These are phyloP conservation scores for Salarias fasciatus DNA, from an alignment of 2,797 vertebrate species.

Conservation along the genomic window DNA sequence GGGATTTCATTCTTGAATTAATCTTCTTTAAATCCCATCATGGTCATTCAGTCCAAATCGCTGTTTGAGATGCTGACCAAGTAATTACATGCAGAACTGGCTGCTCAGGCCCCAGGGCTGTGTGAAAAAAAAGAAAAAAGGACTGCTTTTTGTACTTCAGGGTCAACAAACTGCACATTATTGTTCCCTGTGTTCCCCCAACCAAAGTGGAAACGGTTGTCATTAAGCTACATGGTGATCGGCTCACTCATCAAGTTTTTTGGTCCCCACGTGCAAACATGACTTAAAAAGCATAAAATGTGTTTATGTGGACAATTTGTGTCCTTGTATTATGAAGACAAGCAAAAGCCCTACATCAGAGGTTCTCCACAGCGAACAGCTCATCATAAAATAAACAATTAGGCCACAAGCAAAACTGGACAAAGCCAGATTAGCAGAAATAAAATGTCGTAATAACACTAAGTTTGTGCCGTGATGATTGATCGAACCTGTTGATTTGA, in stretches of 20 bases:
- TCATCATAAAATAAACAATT: slow-evolving; percentile 2
- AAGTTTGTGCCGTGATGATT: neutral
- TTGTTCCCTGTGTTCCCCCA: slow-evolving; percentile 2
- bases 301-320: slow-evolving; percentile 14
- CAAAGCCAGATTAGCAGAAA: neutral
- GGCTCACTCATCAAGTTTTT: slow-evolving; percentile 5
- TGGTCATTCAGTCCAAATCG: slow-evolving; percentile 18
- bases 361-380: neutral
- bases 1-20: slow-evolving; percentile 42
- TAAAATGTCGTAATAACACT: neutral
- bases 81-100: slow-evolving; percentile 27
- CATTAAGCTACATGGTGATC: slow-evolving; percentile 5
- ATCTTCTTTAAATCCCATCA: slow-evolving; percentile 33
- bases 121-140: slow-evolving; percentile 26
- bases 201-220: slow-evolving; percentile 4
- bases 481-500: neutral
- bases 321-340: neutral
- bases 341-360: neutral
- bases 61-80: slow-evolving; percentile 34
- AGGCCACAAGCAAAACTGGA: slow-evolving; percentile 2
- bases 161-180: slow-evolving; percentile 24
- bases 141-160: slow-evolving; percentile 25
- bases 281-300: slow-evolving; percentile 19
- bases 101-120: slow-evolving; percentile 19
- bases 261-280: slow-evolving; percentile 14